A percentile compares a stretch with the other conserved stretches of the same genome.
Evolutionary conservation across 2,113 vertebrate species (phyloP).

Genomic region (Aleadryas rufinucha): DNA sequence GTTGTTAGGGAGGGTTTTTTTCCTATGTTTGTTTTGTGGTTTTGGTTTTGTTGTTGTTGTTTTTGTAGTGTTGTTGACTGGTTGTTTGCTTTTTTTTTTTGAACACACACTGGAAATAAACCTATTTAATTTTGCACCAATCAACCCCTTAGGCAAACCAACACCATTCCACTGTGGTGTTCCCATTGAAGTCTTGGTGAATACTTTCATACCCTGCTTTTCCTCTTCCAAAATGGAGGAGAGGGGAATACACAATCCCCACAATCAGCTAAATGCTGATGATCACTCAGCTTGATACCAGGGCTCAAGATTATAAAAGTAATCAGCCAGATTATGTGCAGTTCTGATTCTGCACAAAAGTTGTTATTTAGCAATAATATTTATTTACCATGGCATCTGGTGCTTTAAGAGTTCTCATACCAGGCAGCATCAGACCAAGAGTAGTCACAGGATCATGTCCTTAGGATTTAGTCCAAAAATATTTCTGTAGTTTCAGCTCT

Average conservation of each 20-base stretch:
- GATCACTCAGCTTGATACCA: background rate
- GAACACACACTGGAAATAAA: background rate
- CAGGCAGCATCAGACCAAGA: background rate
- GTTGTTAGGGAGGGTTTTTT: accelerated
- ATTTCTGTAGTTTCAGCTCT: background rate
- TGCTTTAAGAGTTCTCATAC: background rate
- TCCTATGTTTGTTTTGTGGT: background rate
- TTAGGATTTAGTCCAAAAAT: background rate
- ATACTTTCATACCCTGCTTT: background rate
- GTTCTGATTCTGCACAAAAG: background rate
- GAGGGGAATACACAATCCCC: background rate
- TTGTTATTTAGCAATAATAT: background rate
- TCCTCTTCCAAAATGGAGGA: background rate
- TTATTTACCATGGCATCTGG: background rate
- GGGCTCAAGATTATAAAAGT: background rate
- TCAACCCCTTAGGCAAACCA: background rate
- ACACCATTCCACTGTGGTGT: background rate
- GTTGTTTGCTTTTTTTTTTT: background rate
- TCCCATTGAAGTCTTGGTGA: accelerated
- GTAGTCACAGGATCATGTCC: background rate
- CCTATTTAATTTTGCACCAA: background rate
- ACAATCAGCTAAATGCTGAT: background rate
- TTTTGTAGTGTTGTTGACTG: background rate
- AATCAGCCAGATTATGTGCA: background rate
- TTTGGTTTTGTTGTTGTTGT: background rate